phyloP scores from a whole-genome alignment of 2,888 invertebrate species.

The Mesoligia furuncula region DNA sequence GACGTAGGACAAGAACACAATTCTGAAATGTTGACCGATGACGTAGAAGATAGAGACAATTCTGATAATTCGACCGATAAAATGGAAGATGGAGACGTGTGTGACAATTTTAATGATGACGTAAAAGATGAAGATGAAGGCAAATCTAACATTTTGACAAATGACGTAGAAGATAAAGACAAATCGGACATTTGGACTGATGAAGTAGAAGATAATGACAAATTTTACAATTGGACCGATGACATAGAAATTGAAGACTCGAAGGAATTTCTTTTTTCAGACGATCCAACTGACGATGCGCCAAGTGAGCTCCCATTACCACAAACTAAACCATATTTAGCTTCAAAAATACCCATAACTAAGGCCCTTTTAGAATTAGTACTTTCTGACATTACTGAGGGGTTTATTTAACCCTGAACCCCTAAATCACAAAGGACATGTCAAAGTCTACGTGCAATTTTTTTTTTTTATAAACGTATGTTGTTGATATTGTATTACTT shows the following conservation, averaged over 20 bases:
- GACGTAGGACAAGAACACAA: not conserved
- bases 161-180: not conserved
- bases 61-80: not conserved
- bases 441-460: not conserved
- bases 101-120: not conserved
- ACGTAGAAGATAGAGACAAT: too few species aligned
- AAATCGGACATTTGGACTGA: not conserved
- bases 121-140: not conserved
- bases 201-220: not conserved
- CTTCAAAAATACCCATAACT: conserved; percentile 32
- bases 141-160: not conserved
- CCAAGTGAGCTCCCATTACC: not conserved
- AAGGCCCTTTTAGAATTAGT: conserved; percentile 31
- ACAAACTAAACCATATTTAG: not conserved
- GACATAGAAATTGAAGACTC: not conserved
- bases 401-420: conserved; percentile 3
- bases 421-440: not conserved
- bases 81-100: not conserved
- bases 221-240: not conserved
- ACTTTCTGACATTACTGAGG: conserved; percentile 21
- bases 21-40: not conserved
- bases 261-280: not conserved
- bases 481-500: not conserved
- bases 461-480: not conserved
- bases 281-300: not conserved